Evolutionary conservation across 2,797 vertebrate genomes (phyloP).

Genomic region (Melanotaenia trifasciata): DNA sequence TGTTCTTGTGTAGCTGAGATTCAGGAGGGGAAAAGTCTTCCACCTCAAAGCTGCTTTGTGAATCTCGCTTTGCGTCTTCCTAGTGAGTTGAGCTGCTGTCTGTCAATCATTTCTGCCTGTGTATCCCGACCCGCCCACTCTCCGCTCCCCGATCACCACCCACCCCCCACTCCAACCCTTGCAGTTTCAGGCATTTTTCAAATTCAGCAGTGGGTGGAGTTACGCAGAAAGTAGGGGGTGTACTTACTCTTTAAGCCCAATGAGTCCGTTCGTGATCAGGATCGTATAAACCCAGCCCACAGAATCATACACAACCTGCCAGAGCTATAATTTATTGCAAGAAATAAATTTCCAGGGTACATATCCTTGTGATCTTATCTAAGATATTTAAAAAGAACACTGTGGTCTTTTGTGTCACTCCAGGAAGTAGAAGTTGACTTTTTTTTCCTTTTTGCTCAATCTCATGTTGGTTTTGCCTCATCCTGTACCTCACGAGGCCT

Average conservation of each 20-base stretch:
- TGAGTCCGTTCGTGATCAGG: slow-evolving; percentile 39
- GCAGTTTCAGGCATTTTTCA: too few relatives aligned
- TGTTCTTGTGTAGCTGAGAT: too few relatives aligned
- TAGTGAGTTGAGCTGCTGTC: too few relatives aligned
- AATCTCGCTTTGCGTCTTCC: too few relatives aligned
- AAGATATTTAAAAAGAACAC: not conserved
- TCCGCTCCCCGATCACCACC: too few relatives aligned
- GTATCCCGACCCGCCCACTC: too few relatives aligned
- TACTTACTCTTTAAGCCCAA: slow-evolving; percentile 14
- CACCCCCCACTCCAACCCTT: too few relatives aligned
- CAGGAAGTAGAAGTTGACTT: slow-evolving; percentile 53
- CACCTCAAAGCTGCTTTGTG: too few relatives aligned
- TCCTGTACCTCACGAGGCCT: slow-evolving; percentile 15
- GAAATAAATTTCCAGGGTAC: not conserved
- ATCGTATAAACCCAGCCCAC: slow-evolving; percentile 25
- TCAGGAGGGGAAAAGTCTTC: too few relatives aligned
- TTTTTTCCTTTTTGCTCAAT: slow-evolving; percentile 31
- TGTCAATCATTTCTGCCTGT: too few relatives aligned
- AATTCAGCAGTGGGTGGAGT: too few relatives aligned
- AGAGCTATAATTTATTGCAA: slow-evolving; percentile 6
- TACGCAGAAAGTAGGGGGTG: too few relatives aligned
- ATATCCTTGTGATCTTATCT: slow-evolving; percentile 15
- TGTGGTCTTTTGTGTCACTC: slow-evolving; percentile 43
- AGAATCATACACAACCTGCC: slow-evolving; percentile 19
- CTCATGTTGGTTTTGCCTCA: slow-evolving; percentile 33